Conservation (phyloP, 2,797 vertebrate genomes). For the Antrozous pallidus region DNA sequence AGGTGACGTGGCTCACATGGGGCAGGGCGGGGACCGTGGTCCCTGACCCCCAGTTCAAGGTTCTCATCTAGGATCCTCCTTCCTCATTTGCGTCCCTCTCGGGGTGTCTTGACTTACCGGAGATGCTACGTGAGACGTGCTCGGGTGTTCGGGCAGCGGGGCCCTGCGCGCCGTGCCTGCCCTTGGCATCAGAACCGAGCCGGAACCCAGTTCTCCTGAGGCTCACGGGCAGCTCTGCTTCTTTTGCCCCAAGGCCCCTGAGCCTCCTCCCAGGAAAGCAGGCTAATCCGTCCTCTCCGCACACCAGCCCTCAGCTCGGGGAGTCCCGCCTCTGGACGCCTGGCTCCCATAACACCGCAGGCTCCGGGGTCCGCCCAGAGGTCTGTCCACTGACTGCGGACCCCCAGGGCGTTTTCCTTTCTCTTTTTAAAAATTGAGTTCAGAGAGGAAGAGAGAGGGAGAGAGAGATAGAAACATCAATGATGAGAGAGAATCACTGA, state of each 20-base stretch:
- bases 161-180: accelerated
- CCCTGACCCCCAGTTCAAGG: not conserved
- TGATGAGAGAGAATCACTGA: no score
- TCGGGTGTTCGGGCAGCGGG: not conserved
- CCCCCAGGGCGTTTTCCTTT: not conserved
- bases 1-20: not conserved
- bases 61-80: not conserved
- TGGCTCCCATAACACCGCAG: not conserved
- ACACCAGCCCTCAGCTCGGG: not conserved
- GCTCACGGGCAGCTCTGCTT: not conserved
- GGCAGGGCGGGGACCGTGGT: not conserved
- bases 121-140: no score
- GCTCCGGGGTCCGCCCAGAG: not conserved
- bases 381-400: not conserved
- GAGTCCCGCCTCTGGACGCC: not conserved
- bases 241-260: not conserved
- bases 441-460: no score
- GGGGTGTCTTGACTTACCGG: not conserved
- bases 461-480: no score
- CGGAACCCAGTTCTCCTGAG: not conserved
- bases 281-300: not conserved
- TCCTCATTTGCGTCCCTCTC: not conserved
- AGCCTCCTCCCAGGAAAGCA: not conserved
- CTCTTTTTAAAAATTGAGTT: no score
- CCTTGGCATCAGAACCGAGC: no score